These are phyloP conservation scores for Alligator mississippiensis DNA, from an alignment of 2,113 vertebrate species.

Conservation along the genomic window DNA sequence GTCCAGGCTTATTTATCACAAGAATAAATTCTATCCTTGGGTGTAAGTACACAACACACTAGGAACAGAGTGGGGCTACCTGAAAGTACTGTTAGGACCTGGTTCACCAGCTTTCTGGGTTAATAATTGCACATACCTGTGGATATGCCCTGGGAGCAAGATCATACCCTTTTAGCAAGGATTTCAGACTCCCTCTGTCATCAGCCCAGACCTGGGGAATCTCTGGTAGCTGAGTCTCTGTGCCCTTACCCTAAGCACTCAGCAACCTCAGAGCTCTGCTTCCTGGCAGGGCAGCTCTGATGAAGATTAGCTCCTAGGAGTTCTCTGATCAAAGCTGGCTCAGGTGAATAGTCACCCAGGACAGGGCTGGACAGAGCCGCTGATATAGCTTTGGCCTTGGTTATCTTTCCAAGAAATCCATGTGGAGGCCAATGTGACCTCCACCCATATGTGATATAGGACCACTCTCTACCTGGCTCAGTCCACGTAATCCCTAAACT, in stretches of 20 bases:
- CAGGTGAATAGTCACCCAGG: not conserved
- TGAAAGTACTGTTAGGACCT: not conserved
- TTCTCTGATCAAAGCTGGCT: not conserved
- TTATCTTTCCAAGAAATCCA: conserved; percentile 33
- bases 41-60: not conserved
- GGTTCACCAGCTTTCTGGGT: conserved; percentile 7
- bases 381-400: conserved; percentile 18
- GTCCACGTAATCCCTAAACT: not conserved
- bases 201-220: not conserved
- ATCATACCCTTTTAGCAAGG: not conserved
- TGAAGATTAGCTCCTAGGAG: not conserved
- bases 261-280: rapidly evolving
- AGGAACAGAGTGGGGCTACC: conserved; percentile 5
- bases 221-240: not conserved
- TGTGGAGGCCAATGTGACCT: not conserved
- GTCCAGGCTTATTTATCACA: conserved; percentile 19
- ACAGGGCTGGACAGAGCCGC: not conserved
- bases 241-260: rapidly evolving
- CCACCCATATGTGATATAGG: rapidly evolving
- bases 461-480: not conserved
- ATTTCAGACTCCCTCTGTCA: conserved; percentile 13
- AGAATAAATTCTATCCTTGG: not conserved
- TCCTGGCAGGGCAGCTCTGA: not conserved
- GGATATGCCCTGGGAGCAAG: not conserved
- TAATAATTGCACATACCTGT: conserved; percentile 2